phyloP scores from a whole-genome alignment of 2,888 invertebrate genomes.

The Atrina japonica region DNA sequence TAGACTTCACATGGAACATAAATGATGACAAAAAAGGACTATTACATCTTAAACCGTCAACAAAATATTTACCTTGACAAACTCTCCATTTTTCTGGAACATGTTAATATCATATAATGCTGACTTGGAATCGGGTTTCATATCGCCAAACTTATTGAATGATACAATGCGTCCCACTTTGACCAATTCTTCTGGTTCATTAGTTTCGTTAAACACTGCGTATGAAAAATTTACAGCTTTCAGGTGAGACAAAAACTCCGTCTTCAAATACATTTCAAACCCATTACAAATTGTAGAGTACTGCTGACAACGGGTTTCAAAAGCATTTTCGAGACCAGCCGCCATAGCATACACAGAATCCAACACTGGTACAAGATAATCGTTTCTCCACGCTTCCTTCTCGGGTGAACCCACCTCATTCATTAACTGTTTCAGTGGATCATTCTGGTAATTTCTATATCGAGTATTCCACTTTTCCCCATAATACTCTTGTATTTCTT shows the following conservation, averaged over 20 bases:
- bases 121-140: slow-evolving; percentile 7
- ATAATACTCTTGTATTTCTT: slow-evolving; percentile 41
- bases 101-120: slow-evolving; percentile 37
- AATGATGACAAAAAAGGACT: too few relatives aligned
- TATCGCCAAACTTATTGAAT: slow-evolving; percentile 56
- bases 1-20: too few relatives aligned
- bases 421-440: slow-evolving; percentile 48
- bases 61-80: slow-evolving; percentile 5
- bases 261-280: slow-evolving; percentile 40
- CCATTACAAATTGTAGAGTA: slow-evolving; percentile 42
- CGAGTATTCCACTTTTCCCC: slow-evolving; percentile 40
- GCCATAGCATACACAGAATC: slow-evolving; percentile 69
- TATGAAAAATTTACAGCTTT: slow-evolving; percentile 53
- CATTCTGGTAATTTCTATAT: neutral
- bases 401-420: slow-evolving; percentile 27
- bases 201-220: slow-evolving; percentile 33
- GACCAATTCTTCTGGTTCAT: slow-evolving; percentile 55
- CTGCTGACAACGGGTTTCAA: slow-evolving; percentile 25
- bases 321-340: slow-evolving; percentile 49
- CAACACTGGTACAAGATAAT: slow-evolving; percentile 53
- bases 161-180: slow-evolving; percentile 38
- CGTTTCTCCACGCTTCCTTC: slow-evolving; percentile 40
- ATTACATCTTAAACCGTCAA: too few relatives aligned
- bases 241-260: slow-evolving; percentile 41
- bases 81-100: slow-evolving; percentile 12